Evolutionary conservation across 2,113 vertebrate species (phyloP).

Genomic region (Cyprinus carpio): DNA sequence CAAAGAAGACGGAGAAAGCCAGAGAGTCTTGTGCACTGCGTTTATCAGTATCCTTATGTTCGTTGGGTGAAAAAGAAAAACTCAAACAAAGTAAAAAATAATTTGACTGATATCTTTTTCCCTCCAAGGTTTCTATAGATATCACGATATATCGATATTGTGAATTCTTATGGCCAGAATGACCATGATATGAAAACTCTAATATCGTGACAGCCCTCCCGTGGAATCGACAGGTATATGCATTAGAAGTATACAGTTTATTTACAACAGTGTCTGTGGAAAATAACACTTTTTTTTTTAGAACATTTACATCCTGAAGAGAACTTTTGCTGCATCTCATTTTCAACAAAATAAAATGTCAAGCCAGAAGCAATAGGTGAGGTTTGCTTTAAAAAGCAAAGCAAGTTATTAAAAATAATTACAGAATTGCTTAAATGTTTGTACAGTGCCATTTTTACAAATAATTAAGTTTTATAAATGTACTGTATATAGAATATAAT

Average conservation of each 20-base stretch:
- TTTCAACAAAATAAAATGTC: background rate
- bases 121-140: too few species aligned
- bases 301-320: background rate
- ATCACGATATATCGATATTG: too few species aligned
- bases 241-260: background rate
- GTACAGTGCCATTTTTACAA: background rate
- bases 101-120: too few species aligned
- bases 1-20: too few species aligned
- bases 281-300: background rate
- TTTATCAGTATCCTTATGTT: too few species aligned
- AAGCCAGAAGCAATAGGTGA: background rate
- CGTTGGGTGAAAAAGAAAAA: too few species aligned
- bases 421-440: background rate
- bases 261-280: background rate
- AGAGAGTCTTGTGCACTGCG: too few species aligned
- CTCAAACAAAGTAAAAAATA: too few species aligned
- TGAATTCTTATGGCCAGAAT: too few species aligned
- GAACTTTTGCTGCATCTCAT: background rate
- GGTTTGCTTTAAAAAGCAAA: background rate
- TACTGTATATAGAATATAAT: background rate
- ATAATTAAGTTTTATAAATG: background rate
- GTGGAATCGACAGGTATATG: background rate
- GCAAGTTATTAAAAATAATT: background rate
- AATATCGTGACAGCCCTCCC: too few species aligned
- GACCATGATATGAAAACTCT: too few species aligned